Evolutionary conservation across 2,113 vertebrate species (phyloP).

Genomic region (Microcebus jonahi): DNA sequence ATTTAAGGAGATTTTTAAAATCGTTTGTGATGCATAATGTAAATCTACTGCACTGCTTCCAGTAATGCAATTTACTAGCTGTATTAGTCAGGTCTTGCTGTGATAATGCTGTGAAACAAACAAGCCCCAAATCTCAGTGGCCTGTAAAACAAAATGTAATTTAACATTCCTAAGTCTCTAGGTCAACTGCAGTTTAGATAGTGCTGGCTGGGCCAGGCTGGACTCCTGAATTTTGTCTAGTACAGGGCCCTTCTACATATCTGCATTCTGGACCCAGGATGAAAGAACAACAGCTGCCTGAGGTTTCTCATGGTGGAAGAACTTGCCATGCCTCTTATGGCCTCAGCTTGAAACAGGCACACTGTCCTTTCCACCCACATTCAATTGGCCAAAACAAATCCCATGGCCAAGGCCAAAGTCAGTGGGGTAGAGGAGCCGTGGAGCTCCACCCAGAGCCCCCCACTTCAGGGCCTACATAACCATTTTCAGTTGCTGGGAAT

Average conservation of each 20-base stretch:
- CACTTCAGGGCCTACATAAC: neutral
- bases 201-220: neutral
- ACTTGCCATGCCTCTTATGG: neutral
- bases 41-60: neutral
- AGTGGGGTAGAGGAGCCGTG: neutral
- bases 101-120: constrained; percentile 20
- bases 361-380: neutral
- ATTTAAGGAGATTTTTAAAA: neutral
- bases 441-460: neutral
- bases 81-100: neutral
- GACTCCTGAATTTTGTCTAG: neutral
- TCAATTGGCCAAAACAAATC: neutral
- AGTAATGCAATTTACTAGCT: neutral
- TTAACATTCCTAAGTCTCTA: neutral
- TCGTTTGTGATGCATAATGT: neutral
- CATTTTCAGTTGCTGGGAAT: neutral
- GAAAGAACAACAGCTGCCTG: neutral
- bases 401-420: neutral
- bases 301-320: neutral
- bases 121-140: neutral
- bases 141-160: neutral
- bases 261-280: neutral
- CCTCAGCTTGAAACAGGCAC: neutral
- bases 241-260: neutral
- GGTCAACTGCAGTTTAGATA: neutral